Evolutionary conservation across 2,888 invertebrate species (phyloP), one percentile per base, ranked within the genome.

Genomic region (Allolobophora icterica): DNA sequence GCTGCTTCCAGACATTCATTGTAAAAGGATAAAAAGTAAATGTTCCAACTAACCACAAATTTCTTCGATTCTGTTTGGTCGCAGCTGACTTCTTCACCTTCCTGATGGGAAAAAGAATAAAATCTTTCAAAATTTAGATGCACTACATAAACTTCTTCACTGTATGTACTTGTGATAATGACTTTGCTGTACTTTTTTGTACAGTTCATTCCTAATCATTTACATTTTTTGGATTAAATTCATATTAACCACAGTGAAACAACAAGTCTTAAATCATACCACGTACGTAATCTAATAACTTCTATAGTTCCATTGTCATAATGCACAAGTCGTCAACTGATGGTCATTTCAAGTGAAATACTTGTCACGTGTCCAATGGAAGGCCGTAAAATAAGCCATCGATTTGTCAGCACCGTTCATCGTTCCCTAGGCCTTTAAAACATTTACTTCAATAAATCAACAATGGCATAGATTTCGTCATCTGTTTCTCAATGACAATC

Each of bases 1-100:
- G 52, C 52, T 52, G 1, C 52, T 24, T 52, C 52, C 52, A 52
- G 52, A 52, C 52, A 52, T 24, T 52, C 5, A 24, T 52, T 24
- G 17, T 52, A 52, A 24, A 24, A 52, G 52, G 8, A 24, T 24
- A 42, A 15, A 42, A 52, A 52, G 52, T 52, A 52, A 52, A 52
- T 71, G n/a, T 71, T 71, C n/a, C 71, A 71, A 71, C 71, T n/a
- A n/a, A 87, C 87, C 87, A 87, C 87, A 87, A 87, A 87, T 87
- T 38, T 87, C 24, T 87, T 87, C 35, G 38, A 33, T 35, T 87
- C 87, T 35, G 87, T 38, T 87, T 87, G 34, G 24, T 38, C 38
- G 19, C 87, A 35, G 34, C 4, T 24, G 38, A 38, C 87, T 34
- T 87, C 87, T 38, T 38, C 38, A 24, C 24, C 34, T 35, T 87